Conservation (phyloP, 1,140 invertebrate genomes). For the Stenopsyche tienmushanensis region DNA sequence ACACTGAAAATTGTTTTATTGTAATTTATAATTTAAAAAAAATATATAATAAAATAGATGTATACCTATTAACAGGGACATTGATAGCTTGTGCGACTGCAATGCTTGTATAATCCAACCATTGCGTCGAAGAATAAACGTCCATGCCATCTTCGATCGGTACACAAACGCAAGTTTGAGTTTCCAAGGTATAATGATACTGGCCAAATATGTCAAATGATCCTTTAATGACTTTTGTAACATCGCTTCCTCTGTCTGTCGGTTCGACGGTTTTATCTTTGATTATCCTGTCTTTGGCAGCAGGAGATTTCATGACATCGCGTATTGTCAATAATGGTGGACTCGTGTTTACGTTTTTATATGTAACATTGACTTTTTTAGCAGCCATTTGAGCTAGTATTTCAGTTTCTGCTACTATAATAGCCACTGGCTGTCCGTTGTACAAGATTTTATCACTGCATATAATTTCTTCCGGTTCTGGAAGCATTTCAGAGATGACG, state of each 20-base stretch:
- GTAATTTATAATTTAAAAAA: too few species aligned
- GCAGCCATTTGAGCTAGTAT: conserved; percentile 66
- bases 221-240: conserved; percentile 47
- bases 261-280: conserved; percentile 44
- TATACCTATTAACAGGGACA: conserved; percentile 51
- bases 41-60: too few species aligned
- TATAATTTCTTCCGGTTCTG: conserved; percentile 56
- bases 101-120: conserved; percentile 63
- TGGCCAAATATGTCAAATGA: conserved; percentile 46
- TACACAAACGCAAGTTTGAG: conserved; percentile 62
- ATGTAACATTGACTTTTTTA: conserved; percentile 67
- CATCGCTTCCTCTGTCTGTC: conserved; percentile 47
- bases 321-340: conserved; percentile 47
- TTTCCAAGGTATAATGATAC: conserved; percentile 58
- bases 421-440: conserved; percentile 71
- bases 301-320: conserved; percentile 47
- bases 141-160: conserved; percentile 69
- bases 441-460: conserved; percentile 58
- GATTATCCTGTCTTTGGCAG: conserved; percentile 44
- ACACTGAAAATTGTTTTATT: too few species aligned
- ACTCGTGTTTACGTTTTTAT: conserved; percentile 47
- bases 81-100: conserved; percentile 60
- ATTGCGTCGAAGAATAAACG: conserved; percentile 65
- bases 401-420: conserved; percentile 69
- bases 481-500: conserved; percentile 41